Evolutionary conservation across 2,888 invertebrate species (phyloP), one percentile per base, ranked within the genome.

Genomic region (Agapostemon virescens): DNA sequence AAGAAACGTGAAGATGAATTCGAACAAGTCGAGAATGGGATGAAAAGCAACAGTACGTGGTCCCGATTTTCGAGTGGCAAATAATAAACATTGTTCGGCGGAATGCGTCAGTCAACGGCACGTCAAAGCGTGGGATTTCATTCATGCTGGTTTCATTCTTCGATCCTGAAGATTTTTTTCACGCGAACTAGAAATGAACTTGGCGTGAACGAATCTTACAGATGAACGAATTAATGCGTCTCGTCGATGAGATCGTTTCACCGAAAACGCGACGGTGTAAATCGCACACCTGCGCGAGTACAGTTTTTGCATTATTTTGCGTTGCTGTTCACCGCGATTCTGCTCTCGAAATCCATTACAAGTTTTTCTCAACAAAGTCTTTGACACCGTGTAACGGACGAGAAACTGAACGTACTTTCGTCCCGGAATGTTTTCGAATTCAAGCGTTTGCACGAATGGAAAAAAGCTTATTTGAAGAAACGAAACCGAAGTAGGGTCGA

Each of bases 111-210:
- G 15, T 55, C 55, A 15, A 13, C 11, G 5, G 55, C 26, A 26
- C 55, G 26, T 55, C 26, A 55, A 55, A 5, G 15, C 55, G 26
- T n/a, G n/a, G n/a, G n/a, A n/a, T n/a, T n/a, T n/a, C n/a, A n/a
- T n/a, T n/a, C n/a, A n/a, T n/a, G n/a, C n/a, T n/a, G n/a, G 66
- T 82, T 86, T 64, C 45, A 77, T 77, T 80, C 69, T 77, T 36
- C 69, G 13, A 36, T 42, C 66, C 17, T 38, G 49, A n/a, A 20
- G 38, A 26, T 79, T 74, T 61, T 67, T 45, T 74, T 76, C 76
- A 40, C 30, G 7, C 45, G 68, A 42, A 78, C 82, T 74, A 69
- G 77, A 73, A 81, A 84, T 82, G 67, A 66, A 72, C 74, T 38
- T 69, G 64, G 49, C 69, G 36, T 58, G 52, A 74, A 73, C 74